Evolutionary conservation across 2,113 vertebrate genomes (phyloP), one percentile per base, ranked within the genome.

Genomic region (Ammodytes dubius): DNA sequence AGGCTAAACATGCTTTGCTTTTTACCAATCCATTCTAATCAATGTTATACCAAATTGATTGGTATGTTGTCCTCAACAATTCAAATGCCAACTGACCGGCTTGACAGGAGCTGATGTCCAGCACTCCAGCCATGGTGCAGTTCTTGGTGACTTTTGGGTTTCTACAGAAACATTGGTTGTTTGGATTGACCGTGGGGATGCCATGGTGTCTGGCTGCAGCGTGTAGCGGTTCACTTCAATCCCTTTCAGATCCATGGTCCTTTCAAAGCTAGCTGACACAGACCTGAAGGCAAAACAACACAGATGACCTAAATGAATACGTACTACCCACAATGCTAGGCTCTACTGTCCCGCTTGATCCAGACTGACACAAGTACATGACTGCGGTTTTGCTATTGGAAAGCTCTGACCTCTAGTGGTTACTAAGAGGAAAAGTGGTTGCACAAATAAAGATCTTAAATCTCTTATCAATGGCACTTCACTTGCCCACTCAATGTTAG

Each of bases 131-230:
- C 7, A 89, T 0, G 0, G 95, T 96, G 90, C 97, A 99, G 69
- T 99, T 97, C 14, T 82, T 70, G 59, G 96, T 96, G 78, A 92
- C 4, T 0, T 17, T 0, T 0, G 0, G 0, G 1, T 98, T 80
- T 0, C 5, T 95, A 71, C 98, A 99, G 94, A 93, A 99, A 40
- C 98, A 99, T 0, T 78, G 69, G 72, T 99, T 99, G 10, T 97
- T 96, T 40, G 87, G 89, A 10, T 97, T 98, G 42, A 84, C 75
- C 0, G 7, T 0, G 0, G 97, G 0, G 98, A 94, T 0, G 96
- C 97, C 70, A 99, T 93, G 1, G 97, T 96, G 6, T 85, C 56
- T 0, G 89, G 6, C n/a, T 93, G 94, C 49, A 99, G 94, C 7
- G 72, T 0, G 81, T 93, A 99, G 71, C 97, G 97, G 53, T 96